These are phyloP conservation scores for Vespertilio murinus DNA, from an alignment of 2,797 vertebrate genomes.

Conservation along the genomic window DNA sequence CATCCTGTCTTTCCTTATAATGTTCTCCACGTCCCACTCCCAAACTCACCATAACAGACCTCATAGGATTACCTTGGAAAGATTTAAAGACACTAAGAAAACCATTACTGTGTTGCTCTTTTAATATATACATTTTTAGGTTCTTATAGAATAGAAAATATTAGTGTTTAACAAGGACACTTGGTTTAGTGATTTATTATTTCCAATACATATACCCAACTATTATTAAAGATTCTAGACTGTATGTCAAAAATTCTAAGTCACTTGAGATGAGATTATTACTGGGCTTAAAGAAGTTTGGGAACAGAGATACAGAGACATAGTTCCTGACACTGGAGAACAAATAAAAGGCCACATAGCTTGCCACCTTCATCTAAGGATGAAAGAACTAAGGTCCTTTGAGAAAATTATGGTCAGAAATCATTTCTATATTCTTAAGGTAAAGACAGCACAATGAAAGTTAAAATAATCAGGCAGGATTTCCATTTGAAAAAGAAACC, in stretches of 20 bases:
- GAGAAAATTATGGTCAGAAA: slow-evolving; percentile 12
- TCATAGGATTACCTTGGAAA: background rate
- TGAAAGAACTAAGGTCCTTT: background rate
- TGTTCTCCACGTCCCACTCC: background rate
- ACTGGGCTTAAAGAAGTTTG: background rate
- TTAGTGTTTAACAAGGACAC: background rate
- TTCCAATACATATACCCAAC: background rate
- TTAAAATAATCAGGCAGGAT: background rate
- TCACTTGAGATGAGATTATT: background rate
- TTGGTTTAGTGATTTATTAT: background rate
- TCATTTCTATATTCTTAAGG: background rate
- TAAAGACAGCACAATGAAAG: background rate
- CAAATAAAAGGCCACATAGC: background rate
- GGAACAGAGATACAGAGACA: background rate
- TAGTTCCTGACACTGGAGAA: background rate
- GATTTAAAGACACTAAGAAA: slow-evolving; percentile 41
- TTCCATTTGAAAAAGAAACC: background rate
- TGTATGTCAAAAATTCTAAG: slow-evolving; percentile 28
- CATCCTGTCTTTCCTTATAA: background rate
- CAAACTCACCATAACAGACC: background rate
- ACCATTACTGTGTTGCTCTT: background rate
- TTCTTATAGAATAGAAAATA: background rate
- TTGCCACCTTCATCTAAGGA: background rate
- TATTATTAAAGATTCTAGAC: background rate
- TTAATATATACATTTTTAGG: background rate